These are phyloP conservation scores for Fundulus diaphanus DNA, from an alignment of 2,797 vertebrate genomes.

Conservation along the genomic window DNA sequence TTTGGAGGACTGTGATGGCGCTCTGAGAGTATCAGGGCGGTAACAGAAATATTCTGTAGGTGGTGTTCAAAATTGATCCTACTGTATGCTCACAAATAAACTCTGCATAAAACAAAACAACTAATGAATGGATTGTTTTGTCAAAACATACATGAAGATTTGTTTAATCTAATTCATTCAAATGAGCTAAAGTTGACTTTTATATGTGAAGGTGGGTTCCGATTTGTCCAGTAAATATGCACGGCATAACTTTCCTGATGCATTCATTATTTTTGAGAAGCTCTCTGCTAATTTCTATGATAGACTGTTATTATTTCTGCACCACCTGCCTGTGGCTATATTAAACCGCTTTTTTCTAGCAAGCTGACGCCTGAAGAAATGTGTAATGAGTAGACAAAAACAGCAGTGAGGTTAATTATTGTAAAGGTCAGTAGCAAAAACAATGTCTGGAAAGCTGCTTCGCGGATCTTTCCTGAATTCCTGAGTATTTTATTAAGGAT, in stretches of 20 bases:
- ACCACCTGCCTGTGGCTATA: background rate
- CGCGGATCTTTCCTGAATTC: conserved; percentile 16
- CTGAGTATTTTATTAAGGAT: conserved; percentile 9
- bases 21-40: too few species aligned
- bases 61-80: background rate
- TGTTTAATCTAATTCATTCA: background rate
- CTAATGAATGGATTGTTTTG: background rate
- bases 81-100: background rate
- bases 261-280: background rate
- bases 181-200: too few species aligned
- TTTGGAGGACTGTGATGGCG: background rate
- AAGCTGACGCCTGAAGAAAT: background rate
- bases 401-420: conserved; percentile 36
- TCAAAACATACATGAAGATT: background rate
- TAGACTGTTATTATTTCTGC: background rate
- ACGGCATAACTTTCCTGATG: background rate
- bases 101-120: background rate
- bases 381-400: conserved; percentile 14
- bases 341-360: background rate
- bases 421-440: conserved; percentile 13
- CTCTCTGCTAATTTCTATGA: background rate
- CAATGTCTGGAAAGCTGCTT: conserved; percentile 3
- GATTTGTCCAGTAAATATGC: background rate
- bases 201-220: background rate
- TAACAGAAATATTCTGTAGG: background rate